Conservation (phyloP, 2,797 vertebrate species). For the Sebastes trivittatus region DNA sequence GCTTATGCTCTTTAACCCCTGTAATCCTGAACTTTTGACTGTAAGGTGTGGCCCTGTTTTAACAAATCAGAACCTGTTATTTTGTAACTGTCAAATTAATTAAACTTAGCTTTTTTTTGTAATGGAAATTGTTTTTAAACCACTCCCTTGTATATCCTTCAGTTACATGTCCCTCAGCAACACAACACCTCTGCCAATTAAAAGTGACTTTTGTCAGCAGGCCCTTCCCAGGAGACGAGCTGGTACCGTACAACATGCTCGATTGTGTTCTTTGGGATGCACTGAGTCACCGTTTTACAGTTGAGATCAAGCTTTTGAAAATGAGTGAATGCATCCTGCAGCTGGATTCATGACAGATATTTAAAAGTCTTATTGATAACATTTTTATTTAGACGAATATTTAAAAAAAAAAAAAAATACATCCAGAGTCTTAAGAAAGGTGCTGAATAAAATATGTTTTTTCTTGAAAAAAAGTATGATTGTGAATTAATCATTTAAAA, state of each 20-base stretch:
- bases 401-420: too few relatives aligned
- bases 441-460: too few relatives aligned
- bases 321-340: neutral
- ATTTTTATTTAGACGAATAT: neutral
- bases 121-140: neutral
- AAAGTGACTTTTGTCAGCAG: slow-evolving; percentile 38
- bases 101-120: neutral
- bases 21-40: too few relatives aligned
- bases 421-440: too few relatives aligned
- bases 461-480: too few relatives aligned
- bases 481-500: too few relatives aligned
- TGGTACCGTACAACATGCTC: neutral
- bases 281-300: neutral
- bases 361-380: neutral
- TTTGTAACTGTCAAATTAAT: neutral
- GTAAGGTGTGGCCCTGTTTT: neutral
- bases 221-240: slow-evolving; percentile 48
- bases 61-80: slow-evolving; percentile 3
- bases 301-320: neutral
- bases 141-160: neutral
- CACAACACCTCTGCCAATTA: slow-evolving; percentile 78
- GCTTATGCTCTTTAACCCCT: neutral
- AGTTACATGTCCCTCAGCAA: slow-evolving; percentile 45
- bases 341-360: neutral
- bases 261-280: slow-evolving; percentile 3